Evolutionary conservation across 2,113 vertebrate genomes (phyloP), one percentile per base, ranked within the genome.

Genomic region (Rhinolophus ferrumequinum): DNA sequence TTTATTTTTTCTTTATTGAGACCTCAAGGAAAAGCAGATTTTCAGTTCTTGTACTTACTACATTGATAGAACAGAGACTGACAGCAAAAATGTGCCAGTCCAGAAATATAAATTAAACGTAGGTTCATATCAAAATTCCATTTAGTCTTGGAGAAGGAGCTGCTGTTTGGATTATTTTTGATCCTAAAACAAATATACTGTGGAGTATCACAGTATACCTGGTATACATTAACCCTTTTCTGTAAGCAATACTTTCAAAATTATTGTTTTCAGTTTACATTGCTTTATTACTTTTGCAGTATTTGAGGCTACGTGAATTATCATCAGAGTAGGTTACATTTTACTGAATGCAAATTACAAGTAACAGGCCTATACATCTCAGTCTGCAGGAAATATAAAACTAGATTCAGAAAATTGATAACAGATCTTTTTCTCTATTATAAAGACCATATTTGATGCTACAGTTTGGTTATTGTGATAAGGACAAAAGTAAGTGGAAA

Each of bases 1-100:
- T 98, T 99, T 98, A 98, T 98, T 98, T 77, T 98, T 98, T 98
- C 98, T 98, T 98, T 99, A 98, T 98, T 98, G 98, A 99, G 98
- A 98, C 97, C 98, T 98, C 98, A 98, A 98, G 98, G 98, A 98
- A 98, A 98, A 98, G 98, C 97, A 98, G 98, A 98, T 98, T 98
- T 99, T 98, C 98, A 98, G 97, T 98, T 98, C 97, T 98, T 98
- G 98, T 98, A 98, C 97, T 99, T 98, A 98, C 98, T 98, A 96
- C 69, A 41, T 93, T 97, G 97, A 97, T 96, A 96, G 96, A 98
- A 98, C 96, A 97, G 97, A 98, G 98, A 97, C 98, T 98, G 98
- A 98, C 97, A 98, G 98, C 98, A 97, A 98, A 98, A 98, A 98
- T 97, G 98, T 98, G 98, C 95, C 58, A 58, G 97, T 98, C 95